Percentiles rank a stretch among this genome's conserved stretches.
Evolutionary conservation across 1,140 invertebrate species (phyloP).

Genomic region (Lepidurus arcticus): DNA sequence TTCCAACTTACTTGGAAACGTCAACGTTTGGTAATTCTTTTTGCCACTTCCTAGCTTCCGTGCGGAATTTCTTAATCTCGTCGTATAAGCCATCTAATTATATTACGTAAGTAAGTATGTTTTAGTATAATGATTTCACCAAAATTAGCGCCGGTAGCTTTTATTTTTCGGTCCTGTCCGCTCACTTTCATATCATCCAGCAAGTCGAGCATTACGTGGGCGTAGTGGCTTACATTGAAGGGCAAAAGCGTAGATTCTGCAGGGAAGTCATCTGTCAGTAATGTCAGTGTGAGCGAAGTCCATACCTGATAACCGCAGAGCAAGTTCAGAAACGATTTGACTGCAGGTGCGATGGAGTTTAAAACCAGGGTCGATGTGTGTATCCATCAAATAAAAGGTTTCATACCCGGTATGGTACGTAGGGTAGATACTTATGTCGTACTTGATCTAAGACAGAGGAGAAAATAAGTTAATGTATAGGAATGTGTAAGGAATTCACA

Average conservation of each 20-base stretch:
- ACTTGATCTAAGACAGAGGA: slow-evolving; percentile 25
- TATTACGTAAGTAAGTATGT: neutral
- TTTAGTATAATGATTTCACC: neutral
- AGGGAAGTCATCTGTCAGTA: neutral
- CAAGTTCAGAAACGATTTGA: slow-evolving; percentile 33
- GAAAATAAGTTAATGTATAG: neutral
- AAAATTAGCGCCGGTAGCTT: slow-evolving; percentile 27
- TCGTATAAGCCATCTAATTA: slow-evolving; percentile 25
- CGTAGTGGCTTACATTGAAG: slow-evolving; percentile 28
- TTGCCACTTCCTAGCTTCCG: neutral
- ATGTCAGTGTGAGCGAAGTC: neutral
- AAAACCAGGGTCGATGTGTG: slow-evolving; percentile 42
- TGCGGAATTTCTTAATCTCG: neutral
- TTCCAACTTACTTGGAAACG: slow-evolving; percentile 25
- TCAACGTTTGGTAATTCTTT: slow-evolving; percentile 14
- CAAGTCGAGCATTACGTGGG: neutral
- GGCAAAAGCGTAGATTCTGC: slow-evolving; percentile 25
- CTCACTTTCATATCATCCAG: neutral
- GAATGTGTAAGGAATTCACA: neutral
- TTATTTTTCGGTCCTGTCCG: slow-evolving; percentile 24
- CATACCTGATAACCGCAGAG: slow-evolving; percentile 29
- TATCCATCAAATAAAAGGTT: slow-evolving; percentile 40
- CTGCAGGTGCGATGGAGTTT: slow-evolving; percentile 38
- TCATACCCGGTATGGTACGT: slow-evolving; percentile 43
- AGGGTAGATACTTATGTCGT: slow-evolving; percentile 39